Evolutionary conservation across 2,113 vertebrate species (phyloP).

Genomic region (Prunella fulvescens): DNA sequence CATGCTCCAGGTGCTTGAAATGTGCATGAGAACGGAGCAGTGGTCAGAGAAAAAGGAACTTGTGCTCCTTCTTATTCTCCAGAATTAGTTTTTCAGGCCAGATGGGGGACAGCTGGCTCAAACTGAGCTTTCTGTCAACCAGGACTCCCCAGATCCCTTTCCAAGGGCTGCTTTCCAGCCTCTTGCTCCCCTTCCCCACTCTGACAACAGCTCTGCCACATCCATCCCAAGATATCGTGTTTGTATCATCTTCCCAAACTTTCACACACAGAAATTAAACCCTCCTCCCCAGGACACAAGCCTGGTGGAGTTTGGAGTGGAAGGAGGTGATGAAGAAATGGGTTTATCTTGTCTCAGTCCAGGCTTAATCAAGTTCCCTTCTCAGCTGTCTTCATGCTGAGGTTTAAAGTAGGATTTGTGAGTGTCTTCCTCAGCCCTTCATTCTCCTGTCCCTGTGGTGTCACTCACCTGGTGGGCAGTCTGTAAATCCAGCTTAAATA

Average conservation of each 20-base stretch:
- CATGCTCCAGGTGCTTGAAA: not conserved
- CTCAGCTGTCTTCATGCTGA: accelerated
- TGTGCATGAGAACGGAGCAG: accelerated
- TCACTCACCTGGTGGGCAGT: not conserved
- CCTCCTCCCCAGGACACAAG: not conserved
- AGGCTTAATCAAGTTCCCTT: not conserved
- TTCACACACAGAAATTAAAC: not conserved
- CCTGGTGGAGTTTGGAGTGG: not conserved
- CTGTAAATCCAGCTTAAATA: not conserved
- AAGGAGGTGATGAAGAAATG: not conserved
- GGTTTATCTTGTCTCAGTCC: not conserved
- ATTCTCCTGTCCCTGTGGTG: not conserved
- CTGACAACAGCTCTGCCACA: not conserved
- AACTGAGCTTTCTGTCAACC: not conserved
- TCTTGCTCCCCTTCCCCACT: not conserved
- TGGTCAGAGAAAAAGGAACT: not conserved
- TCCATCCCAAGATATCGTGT: not conserved
- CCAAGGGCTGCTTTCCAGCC: not conserved
- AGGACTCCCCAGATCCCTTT: not conserved
- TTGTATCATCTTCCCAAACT: not conserved
- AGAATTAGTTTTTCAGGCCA: not conserved
- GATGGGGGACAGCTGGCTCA: not conserved
- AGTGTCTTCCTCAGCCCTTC: not conserved
- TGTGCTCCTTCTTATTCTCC: not conserved
- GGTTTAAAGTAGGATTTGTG: not conserved